A percentile compares a stretch with the other conserved stretches of the same genome.
Evolutionary conservation across 2,113 vertebrate species (phyloP).

Genomic region (Zingel zingel): DNA sequence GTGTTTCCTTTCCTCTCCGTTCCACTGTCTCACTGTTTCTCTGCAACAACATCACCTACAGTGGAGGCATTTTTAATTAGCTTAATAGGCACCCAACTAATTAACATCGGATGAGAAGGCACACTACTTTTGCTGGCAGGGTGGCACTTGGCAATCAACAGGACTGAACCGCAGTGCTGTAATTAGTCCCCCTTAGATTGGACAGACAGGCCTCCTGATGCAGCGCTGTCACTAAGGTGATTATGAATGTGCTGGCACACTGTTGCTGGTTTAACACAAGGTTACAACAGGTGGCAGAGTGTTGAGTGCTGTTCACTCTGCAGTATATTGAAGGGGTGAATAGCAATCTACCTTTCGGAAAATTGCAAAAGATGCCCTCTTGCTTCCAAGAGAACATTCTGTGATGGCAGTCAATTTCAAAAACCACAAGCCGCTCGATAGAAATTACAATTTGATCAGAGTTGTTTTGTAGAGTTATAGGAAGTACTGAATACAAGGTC

Average conservation of each 20-base stretch:
- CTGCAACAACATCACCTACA: conserved; percentile 19
- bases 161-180: neutral
- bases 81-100: conserved; percentile 17
- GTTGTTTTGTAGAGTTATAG: neutral
- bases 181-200: conserved; percentile 31
- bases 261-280: neutral
- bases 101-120: conserved; percentile 28
- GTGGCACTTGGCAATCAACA: conserved; percentile 11
- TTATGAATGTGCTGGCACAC: conserved; percentile 12
- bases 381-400: neutral
- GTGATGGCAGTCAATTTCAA: neutral
- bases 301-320: neutral
- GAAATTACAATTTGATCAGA: conserved; percentile 6
- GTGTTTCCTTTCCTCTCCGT: conserved; percentile 21
- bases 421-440: neutral
- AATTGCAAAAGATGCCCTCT: neutral
- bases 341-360: conserved; percentile 12
- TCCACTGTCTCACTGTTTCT: neutral
- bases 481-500: neutral
- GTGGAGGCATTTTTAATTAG: conserved; percentile 23
- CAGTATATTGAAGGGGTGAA: neutral
- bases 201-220: conserved; percentile 29
- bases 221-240: neutral
- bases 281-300: neutral
- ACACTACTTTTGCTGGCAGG: conserved; percentile 8